Conservation (phyloP, 2,888 invertebrate genomes). For the Zeuzera pyrina region DNA sequence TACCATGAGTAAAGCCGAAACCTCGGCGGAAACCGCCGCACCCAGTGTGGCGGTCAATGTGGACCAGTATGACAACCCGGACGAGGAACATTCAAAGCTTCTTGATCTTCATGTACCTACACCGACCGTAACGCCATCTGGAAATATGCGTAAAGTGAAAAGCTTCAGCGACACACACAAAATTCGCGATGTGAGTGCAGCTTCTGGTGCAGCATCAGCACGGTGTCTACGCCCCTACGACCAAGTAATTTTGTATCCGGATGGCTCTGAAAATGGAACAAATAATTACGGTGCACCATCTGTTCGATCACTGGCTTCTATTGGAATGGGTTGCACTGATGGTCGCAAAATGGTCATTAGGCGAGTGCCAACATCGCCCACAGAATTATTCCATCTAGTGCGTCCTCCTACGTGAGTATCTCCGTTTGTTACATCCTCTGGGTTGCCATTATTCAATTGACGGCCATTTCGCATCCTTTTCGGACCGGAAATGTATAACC, state of each 20-base stretch:
- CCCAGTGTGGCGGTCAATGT: constrained; percentile 61
- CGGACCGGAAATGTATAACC: no score
- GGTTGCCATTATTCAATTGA: constrained; percentile 61
- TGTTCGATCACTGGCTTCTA: constrained; percentile 85
- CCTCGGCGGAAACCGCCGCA: constrained; percentile 54
- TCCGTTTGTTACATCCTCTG: constrained; percentile 51
- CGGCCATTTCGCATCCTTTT: no score
- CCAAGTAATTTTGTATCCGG: constrained; percentile 58
- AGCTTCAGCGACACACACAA: constrained; percentile 66
- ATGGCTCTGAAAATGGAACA: constrained; percentile 75
- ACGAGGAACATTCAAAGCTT: constrained; percentile 54
- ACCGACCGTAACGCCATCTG: constrained; percentile 57
- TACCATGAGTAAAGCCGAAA: constrained; percentile 61
- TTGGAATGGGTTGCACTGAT: constrained; percentile 91
- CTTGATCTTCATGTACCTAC: constrained; percentile 42
- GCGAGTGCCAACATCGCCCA: constrained; percentile 87
- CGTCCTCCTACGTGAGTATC: constrained; percentile 86
- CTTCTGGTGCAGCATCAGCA: constrained; percentile 63
- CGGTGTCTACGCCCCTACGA: constrained; percentile 64
- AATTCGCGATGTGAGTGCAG: constrained; percentile 55
- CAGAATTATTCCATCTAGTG: constrained; percentile 88
- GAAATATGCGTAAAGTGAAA: constrained; percentile 67
- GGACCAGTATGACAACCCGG: constrained; percentile 49
- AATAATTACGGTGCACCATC: constrained; percentile 80
- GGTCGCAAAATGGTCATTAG: constrained; percentile 88